A percentile compares a stretch with the other conserved stretches of the same genome.
Conservation (phyloP, 2,888 invertebrate species). For the Anarsia innoxiella region DNA sequence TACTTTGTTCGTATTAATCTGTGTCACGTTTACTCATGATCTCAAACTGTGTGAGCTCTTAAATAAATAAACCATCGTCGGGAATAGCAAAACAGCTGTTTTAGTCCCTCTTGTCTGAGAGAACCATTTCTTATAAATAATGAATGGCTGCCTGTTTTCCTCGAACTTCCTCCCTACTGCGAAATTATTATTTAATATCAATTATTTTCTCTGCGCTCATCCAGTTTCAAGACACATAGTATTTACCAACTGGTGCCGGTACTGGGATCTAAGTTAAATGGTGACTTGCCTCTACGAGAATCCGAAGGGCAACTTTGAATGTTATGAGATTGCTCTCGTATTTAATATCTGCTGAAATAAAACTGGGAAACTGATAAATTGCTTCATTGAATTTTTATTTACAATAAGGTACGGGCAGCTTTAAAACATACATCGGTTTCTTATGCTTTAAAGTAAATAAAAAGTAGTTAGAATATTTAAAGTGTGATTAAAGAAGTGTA, state of each 20-base stretch:
- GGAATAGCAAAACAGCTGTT: conserved; percentile 29
- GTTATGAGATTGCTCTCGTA: conserved; percentile 26
- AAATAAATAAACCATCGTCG: too few species aligned
- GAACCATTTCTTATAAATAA: conserved; percentile 33
- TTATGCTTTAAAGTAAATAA: too few species aligned
- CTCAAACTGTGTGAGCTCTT: too few species aligned
- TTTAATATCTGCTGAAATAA: conserved; percentile 24
- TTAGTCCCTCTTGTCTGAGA: conserved; percentile 23
- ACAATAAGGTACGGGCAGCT: too few species aligned
- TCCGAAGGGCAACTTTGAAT: conserved; percentile 17
- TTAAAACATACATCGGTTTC: too few species aligned
- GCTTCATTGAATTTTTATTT: too few species aligned
- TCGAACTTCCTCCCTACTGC: conserved; percentile 28
- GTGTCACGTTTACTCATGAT: too few species aligned
- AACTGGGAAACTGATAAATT: too few species aligned
- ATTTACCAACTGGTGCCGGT: not conserved
- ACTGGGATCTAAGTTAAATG: conserved; percentile 22
- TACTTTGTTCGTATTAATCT: too few species aligned
- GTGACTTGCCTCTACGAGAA: conserved; percentile 14
- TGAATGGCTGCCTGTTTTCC: conserved; percentile 23
- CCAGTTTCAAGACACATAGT: too few species aligned
- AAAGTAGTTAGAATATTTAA: too few species aligned
- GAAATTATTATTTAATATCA: conserved; percentile 51
- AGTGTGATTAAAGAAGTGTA: too few species aligned
- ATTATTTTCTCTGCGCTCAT: conserved; percentile 33